phyloP scores from a whole-genome alignment of 2,113 vertebrate genomes.

The Edolisoma coerulescens region DNA sequence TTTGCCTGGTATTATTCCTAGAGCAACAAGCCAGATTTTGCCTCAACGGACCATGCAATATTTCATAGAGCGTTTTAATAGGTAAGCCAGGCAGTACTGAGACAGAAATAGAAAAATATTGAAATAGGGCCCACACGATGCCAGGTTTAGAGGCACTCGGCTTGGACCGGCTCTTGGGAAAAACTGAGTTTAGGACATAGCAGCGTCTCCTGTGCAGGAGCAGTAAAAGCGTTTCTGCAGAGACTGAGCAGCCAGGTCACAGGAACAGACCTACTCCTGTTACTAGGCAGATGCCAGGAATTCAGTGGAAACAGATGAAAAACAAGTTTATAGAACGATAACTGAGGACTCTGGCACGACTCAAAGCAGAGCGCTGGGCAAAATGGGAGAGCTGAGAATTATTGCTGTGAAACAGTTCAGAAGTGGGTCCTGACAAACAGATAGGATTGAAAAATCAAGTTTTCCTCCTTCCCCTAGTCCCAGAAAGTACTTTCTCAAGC shows the following conservation, averaged over 20 bases:
- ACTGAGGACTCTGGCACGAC: not conserved
- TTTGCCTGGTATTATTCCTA: slow-evolving; percentile 18
- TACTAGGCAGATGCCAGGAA: not conserved
- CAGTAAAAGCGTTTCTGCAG: not conserved
- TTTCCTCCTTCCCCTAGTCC: not conserved
- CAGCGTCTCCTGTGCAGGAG: not conserved
- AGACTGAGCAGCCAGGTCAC: not conserved
- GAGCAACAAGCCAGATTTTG: not conserved
- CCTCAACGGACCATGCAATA: not conserved
- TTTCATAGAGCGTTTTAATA: not conserved
- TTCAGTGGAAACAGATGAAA: not conserved
- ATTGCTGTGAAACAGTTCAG: not conserved
- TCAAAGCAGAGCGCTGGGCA: not conserved
- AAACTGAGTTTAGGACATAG: not conserved
- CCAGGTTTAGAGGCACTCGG: not conserved
- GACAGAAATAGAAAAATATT: not conserved
- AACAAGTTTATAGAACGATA: not conserved
- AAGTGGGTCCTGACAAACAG: not conserved
- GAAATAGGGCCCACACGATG: not conserved
- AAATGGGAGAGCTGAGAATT: not conserved
- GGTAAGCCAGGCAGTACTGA: not conserved
- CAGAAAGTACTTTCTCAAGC: not conserved
- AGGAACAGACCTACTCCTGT: not conserved
- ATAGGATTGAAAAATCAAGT: not conserved
- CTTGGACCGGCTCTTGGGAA: not conserved